phyloP scores from a whole-genome alignment of 1,140 invertebrate species.

The Sesamia nonagrioides region DNA sequence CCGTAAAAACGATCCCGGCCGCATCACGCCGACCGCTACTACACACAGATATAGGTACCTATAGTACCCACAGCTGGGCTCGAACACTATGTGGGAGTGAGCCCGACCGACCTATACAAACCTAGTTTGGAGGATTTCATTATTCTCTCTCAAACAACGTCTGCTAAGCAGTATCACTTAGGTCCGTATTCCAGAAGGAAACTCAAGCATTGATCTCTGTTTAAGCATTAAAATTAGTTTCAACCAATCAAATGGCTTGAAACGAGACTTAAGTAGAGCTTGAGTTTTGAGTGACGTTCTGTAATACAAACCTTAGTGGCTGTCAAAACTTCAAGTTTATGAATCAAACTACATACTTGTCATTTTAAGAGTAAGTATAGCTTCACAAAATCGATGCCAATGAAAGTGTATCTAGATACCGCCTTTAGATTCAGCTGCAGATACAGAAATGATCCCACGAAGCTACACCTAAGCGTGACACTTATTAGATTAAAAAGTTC shows the following conservation, averaged over 20 bases:
- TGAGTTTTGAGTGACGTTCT: too few relatives aligned
- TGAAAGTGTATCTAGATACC: background rate
- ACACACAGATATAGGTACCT: conserved; percentile 13
- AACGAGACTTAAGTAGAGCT: too few relatives aligned
- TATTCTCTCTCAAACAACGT: background rate
- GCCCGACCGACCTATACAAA: conserved; percentile 1
- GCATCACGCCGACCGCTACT: conserved; percentile 10
- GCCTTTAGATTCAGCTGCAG: background rate
- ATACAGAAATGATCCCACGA: conserved; percentile 20
- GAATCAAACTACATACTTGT: background rate
- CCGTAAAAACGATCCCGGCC: conserved; percentile 46
- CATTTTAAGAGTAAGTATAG: background rate
- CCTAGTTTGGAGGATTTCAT: conserved; percentile 11
- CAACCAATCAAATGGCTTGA: too few relatives aligned
- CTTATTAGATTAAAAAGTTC: conserved; percentile 33
- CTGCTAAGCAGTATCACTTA: background rate
- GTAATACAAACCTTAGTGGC: too few relatives aligned
- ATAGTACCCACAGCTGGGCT: conserved; percentile 3
- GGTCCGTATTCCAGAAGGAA: too few relatives aligned
- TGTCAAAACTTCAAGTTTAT: background rate
- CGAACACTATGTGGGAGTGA: conserved; percentile 24
- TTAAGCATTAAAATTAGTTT: too few relatives aligned
- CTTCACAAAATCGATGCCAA: background rate
- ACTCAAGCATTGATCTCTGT: too few relatives aligned
- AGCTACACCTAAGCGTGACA: conserved; percentile 1